These are phyloP conservation scores for Melinaea marsaeus DNA, from an alignment of 2,888 invertebrate genomes.

Conservation along the genomic window DNA sequence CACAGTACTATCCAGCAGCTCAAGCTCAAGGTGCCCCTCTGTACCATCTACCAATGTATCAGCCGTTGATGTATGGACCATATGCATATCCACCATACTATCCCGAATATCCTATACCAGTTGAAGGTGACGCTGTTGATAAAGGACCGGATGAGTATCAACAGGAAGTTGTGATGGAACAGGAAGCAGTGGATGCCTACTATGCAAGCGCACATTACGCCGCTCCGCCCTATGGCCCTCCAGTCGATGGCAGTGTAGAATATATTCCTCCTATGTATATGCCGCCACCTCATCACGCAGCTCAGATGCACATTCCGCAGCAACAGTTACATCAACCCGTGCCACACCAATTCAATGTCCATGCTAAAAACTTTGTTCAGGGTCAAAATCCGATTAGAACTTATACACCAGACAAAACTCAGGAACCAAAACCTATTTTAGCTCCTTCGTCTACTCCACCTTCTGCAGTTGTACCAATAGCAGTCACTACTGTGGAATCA, in stretches of 20 bases:
- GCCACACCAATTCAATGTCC: slow-evolving; percentile 72
- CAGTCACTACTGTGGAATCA: slow-evolving; percentile 47
- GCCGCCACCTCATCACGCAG: slow-evolving; percentile 59
- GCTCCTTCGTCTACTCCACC: slow-evolving; percentile 44
- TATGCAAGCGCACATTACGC: slow-evolving; percentile 66
- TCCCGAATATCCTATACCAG: slow-evolving; percentile 66
- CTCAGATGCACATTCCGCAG: slow-evolving; percentile 53
- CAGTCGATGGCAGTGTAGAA: slow-evolving; percentile 61
- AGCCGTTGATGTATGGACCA: slow-evolving; percentile 67
- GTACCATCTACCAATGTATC: slow-evolving; percentile 73
- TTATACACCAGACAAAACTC: slow-evolving; percentile 46
- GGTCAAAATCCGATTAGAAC: slow-evolving; percentile 57
- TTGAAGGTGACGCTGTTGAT: slow-evolving; percentile 63
- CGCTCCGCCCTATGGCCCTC: slow-evolving; percentile 58
- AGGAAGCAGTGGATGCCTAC: slow-evolving; percentile 71
- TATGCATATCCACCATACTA: slow-evolving; percentile 72
- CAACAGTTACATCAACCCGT: slow-evolving; percentile 55
- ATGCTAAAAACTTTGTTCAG: slow-evolving; percentile 73
- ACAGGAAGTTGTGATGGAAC: slow-evolving; percentile 69
- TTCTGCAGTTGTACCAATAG: slow-evolving; percentile 15
- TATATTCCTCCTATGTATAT: slow-evolving; percentile 69
- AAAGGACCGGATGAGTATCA: slow-evolving; percentile 71
- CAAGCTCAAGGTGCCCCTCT: slow-evolving; percentile 76
- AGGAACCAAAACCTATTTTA: slow-evolving; percentile 49
- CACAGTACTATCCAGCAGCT: slow-evolving; percentile 71